Evolutionary conservation across 2,888 invertebrate species (phyloP), one percentile per base, ranked within the genome.

Genomic region (Melanostoma mellinum): DNA sequence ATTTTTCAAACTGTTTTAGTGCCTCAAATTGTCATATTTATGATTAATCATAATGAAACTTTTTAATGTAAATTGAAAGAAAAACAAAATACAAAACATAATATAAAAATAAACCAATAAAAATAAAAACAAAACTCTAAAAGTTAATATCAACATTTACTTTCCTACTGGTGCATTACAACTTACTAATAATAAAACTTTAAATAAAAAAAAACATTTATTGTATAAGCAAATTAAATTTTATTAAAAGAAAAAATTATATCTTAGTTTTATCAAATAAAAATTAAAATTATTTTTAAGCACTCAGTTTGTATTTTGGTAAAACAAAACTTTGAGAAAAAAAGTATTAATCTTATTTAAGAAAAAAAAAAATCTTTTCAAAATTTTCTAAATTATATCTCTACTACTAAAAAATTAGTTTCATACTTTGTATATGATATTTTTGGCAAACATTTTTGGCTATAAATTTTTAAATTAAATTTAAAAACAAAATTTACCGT

Each of bases 151-250:
- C 87, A 87, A 87, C 87, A 88, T 88, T 87, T 73, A 86, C 79
- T 88, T 88, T 87, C 87, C 84, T 84, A 89, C 90, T 90, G 90
- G 89, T 90, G 90, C 90, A 85, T 68, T 85, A 80, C 65, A 78
- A 85, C 80, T 73, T 81, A 85, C 84, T 86, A 60, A 77, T 53
- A 71, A 74, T 32, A 32, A 72, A 55, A 84, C 80, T 58, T 84
- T 69, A 67, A 74, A 53, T 10, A 78, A 79, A 81, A 46, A 73
- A 82, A 85, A 68, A 67, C 68, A 77, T 60, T 71, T 80, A 86
- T 56, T 76, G 61, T 72, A 85, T 85, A 86, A 85, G 86, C 85
- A 86, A 65, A 85, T 74, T 60, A 55, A 69, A 67, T 67, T 20
- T 20, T 20, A 20, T 20, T 20, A 20, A 20, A 74, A 65, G 60